These are phyloP conservation scores for Aurelia aurita complex sp. Pacific DNA, from an alignment of 30 jellyfish, hydroid and myxozoan species.

Conservation along the genomic window DNA sequence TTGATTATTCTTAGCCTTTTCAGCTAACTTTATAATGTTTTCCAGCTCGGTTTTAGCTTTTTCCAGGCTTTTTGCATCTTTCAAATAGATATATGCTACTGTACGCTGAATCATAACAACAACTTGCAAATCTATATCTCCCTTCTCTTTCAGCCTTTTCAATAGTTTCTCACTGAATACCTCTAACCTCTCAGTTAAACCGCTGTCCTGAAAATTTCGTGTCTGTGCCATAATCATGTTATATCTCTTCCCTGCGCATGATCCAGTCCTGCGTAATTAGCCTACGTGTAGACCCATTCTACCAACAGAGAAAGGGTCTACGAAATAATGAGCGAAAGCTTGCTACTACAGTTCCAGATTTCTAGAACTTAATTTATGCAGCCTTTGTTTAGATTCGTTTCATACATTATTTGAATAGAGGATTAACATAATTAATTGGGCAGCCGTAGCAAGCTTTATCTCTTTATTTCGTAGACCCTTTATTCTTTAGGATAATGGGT, in stretches of 20 bases:
- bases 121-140: not conserved
- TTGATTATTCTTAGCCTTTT: not conserved
- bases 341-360: too few species aligned
- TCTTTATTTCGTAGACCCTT: too few species aligned
- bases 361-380: too few species aligned
- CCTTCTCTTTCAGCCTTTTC: not conserved
- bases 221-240: not conserved
- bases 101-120: conserved; percentile 3
- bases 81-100: not conserved
- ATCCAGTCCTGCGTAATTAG: conserved; percentile 16
- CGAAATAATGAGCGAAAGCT: too few species aligned
- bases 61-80: not conserved
- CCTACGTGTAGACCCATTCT: too few species aligned
- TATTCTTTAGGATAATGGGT: too few species aligned
- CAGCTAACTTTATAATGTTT: not conserved
- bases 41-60: conserved; percentile 2
- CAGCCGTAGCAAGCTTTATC: too few species aligned
- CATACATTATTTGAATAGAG: too few species aligned
- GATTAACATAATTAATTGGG: too few species aligned
- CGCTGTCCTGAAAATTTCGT: conserved; percentile 6
- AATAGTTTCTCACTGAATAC: not conserved
- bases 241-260: conserved; percentile 12
- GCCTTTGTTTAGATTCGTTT: too few species aligned
- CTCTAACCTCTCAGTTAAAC: not conserved
- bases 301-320: too few species aligned